Base-by-base conservation (phyloP, 2,888 invertebrate species). In the Volucella inanis region DNA sequence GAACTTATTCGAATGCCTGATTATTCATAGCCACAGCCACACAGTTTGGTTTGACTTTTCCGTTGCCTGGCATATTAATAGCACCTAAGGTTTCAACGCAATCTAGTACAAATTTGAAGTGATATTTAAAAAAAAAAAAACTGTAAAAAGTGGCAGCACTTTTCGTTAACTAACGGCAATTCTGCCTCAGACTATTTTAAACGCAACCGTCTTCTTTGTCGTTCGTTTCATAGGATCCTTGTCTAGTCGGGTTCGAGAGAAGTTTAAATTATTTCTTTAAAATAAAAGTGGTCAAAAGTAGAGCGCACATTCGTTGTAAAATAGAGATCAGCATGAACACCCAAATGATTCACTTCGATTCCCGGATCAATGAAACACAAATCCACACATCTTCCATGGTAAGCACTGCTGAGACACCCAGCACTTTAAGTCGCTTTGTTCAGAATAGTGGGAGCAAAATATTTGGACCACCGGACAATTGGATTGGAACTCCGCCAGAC, bases 381-480 rank as follows among this genome's bases (percentile, higher is more conserved):
- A 15, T 59, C 1, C 55, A 31, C 31, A 31, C 31, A 31, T 31
- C 59, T 6, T n/a, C 43, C 9, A 49, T 59, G 2, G 15, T 41
- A 10, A 70, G 31, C n/a, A 15, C 41, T 11, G 14, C 50, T 0
- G 50, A 78, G 3, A 55, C 31, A 15, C 1, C 18, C 67, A 2
- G 45, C 47, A 12, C 15, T 62, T 2, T 57, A 87, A n/a, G 31
- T 84, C 87, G 1, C 54, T 89, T 6, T 6, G 88, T 90, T 78
- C 90, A 89, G 79, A 88, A 88, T 67, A 90, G 90, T 82, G 89
- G 90, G 0, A 88, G 89, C 10, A 89, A 89, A 68, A 88, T 89
- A 0, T 83, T 88, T 41, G 89, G 89, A 0, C 89, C 90, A 8
- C 89, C 89, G 0, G 87, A 88, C 3, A 87, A 88, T 41, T 90